These are phyloP conservation scores for Geopemphigus sp. DNA, from an alignment of 1,140 invertebrate species.

Conservation along the genomic window DNA sequence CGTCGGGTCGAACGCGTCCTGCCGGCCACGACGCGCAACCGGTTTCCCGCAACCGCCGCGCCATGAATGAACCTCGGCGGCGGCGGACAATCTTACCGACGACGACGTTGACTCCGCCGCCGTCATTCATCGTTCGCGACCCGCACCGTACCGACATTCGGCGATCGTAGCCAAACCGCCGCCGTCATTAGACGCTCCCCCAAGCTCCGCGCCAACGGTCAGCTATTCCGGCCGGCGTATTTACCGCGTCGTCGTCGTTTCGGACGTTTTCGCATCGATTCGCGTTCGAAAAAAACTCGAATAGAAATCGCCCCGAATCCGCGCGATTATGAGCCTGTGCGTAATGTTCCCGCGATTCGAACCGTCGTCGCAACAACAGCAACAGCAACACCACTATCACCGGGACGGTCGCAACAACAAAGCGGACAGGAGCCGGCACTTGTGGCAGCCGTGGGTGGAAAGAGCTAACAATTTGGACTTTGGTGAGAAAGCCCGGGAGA, in stretches of 20 bases:
- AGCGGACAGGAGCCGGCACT: slow-evolving; percentile 38
- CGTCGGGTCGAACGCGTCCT: slow-evolving; percentile 6
- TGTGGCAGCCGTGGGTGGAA: slow-evolving; percentile 46
- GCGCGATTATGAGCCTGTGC: slow-evolving; percentile 29
- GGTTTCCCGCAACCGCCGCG: slow-evolving; percentile 34
- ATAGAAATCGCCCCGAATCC: no score
- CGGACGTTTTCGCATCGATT: no score
- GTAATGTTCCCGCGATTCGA: slow-evolving; percentile 21
- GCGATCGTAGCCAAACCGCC: not conserved
- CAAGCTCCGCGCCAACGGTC: no score
- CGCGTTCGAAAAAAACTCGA: no score
- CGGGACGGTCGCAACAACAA: slow-evolving; percentile 41
- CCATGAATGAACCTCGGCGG: slow-evolving; percentile 43
- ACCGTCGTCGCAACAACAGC: not conserved
- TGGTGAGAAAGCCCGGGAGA: slow-evolving; percentile 8
- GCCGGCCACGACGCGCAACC: slow-evolving; percentile 7
- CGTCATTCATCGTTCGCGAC: slow-evolving; percentile 38
- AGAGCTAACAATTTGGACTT: slow-evolving; percentile 6
- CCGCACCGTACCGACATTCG: not conserved
- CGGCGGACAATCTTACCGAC: slow-evolving; percentile 13
- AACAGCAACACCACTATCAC: not conserved
- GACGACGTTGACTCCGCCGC: not conserved
- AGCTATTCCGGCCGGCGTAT: no score
- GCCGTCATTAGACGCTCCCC: no score
- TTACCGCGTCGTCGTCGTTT: no score